Evolutionary conservation across 2,113 vertebrate species (phyloP).

Genomic region (Narcine bancroftii): DNA sequence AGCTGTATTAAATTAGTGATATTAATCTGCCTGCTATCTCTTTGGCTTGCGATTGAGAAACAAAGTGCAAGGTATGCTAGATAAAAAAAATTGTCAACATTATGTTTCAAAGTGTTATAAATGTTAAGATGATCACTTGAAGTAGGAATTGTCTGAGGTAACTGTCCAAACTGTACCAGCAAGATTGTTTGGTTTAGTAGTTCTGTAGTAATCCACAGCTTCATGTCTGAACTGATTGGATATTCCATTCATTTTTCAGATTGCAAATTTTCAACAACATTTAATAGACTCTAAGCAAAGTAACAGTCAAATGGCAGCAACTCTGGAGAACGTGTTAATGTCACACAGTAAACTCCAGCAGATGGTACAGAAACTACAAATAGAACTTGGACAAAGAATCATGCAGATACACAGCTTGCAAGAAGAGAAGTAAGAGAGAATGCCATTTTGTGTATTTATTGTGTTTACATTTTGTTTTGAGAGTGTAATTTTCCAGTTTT

Average conservation of each 20-base stretch:
- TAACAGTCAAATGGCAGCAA: conserved; percentile 47
- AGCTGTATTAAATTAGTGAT: background rate
- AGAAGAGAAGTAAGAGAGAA: conserved; percentile 51
- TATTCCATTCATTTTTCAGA: conserved; percentile 42
- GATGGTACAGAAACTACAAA: conserved; percentile 51
- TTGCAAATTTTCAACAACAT: conserved; percentile 49
- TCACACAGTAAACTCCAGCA: conserved; percentile 52
- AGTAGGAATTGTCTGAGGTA: background rate
- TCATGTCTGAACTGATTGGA: background rate
- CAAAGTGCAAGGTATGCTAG: background rate
- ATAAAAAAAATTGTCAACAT: background rate
- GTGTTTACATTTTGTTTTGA: background rate
- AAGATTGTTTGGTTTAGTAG: background rate
- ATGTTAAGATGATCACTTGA: background rate
- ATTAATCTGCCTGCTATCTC: background rate
- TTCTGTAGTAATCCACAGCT: background rate
- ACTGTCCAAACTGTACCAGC: too few relatives aligned
- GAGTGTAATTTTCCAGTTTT: background rate
- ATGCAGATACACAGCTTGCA: conserved; percentile 51
- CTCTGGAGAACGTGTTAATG: conserved; percentile 52
- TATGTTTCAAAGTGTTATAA: background rate
- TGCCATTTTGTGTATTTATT: background rate
- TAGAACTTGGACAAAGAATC: conserved; percentile 51
- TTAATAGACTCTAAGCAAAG: conserved; percentile 48
- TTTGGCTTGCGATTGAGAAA: background rate